phyloP scores from a whole-genome alignment of 92 coral and sea anemone genomes.

The Palythoa grandiflora region DNA sequence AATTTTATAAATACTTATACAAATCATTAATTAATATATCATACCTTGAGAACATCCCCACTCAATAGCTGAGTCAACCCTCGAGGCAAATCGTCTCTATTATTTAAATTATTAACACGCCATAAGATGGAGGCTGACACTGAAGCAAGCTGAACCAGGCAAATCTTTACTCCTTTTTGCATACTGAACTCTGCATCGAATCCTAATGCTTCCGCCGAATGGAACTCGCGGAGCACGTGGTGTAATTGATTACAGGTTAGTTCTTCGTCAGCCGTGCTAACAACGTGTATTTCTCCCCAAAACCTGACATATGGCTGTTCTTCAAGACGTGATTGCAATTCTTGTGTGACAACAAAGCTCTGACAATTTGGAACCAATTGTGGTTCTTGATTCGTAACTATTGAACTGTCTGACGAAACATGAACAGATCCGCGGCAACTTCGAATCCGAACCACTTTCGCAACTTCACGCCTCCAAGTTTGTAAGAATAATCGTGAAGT shows the following conservation, averaged over 20 bases:
- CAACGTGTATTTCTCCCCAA: slow-evolving; percentile 53
- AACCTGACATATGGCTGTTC: slow-evolving; percentile 32
- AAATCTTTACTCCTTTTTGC: slow-evolving; percentile 47
- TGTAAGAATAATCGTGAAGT: background rate
- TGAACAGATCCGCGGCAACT: background rate
- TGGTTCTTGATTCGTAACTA: background rate
- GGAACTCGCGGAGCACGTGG: slow-evolving; percentile 64
- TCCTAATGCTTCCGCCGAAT: slow-evolving; percentile 68
- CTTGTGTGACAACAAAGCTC: slow-evolving; percentile 29
- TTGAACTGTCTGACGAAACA: background rate
- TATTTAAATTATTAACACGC: slow-evolving; percentile 59
- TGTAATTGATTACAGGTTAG: background rate
- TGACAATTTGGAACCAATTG: background rate
- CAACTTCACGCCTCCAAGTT: background rate
- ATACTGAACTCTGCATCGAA: slow-evolving; percentile 76
- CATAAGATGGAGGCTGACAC: slow-evolving; percentile 75
- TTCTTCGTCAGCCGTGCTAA: slow-evolving; percentile 32
- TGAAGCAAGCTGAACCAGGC: slow-evolving; percentile 84
- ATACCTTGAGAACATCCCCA: slow-evolving; percentile 54
- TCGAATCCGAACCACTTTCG: slow-evolving; percentile 22
- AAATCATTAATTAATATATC: background rate
- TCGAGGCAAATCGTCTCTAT: slow-evolving; percentile 46
- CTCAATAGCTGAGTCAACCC: slow-evolving; percentile 39
- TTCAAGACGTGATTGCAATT: slow-evolving; percentile 9
- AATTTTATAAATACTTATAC: background rate